Percentiles rank a stretch among this genome's conserved stretches.
Conservation (phyloP, 2,113 vertebrate genomes). For the Protobothrops flavoviridis region DNA sequence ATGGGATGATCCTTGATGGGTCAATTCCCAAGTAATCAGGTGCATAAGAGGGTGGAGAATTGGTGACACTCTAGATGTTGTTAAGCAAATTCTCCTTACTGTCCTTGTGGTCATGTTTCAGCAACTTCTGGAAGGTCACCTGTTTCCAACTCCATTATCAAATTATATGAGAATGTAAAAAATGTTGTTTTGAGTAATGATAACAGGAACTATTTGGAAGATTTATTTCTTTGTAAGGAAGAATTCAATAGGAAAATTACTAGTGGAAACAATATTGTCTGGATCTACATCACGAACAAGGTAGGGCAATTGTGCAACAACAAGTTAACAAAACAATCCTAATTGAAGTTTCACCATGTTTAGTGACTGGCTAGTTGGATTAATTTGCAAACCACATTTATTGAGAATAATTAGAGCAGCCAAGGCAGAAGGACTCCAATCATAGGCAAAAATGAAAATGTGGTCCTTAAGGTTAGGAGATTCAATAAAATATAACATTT, state of each 20-base stretch:
- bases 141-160: too few species aligned
- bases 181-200: neutral
- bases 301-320: neutral
- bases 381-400: neutral
- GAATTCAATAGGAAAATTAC: neutral
- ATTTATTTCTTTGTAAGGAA: neutral
- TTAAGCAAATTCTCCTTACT: neutral
- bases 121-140: neutral
- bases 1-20: neutral
- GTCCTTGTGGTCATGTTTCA: neutral
- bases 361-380: neutral
- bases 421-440: neutral
- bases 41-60: neutral
- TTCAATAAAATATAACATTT: neutral
- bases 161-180: neutral
- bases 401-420: neutral
- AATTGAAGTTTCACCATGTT: neutral
- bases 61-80: neutral
- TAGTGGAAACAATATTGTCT: neutral
- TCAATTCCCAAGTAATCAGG: neutral
- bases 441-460: neutral
- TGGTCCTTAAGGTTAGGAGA: neutral
- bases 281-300: neutral
- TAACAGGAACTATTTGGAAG: neutral
- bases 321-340: neutral